Conservation (phyloP, 2,797 vertebrate genomes). For the Apogon talboti region DNA sequence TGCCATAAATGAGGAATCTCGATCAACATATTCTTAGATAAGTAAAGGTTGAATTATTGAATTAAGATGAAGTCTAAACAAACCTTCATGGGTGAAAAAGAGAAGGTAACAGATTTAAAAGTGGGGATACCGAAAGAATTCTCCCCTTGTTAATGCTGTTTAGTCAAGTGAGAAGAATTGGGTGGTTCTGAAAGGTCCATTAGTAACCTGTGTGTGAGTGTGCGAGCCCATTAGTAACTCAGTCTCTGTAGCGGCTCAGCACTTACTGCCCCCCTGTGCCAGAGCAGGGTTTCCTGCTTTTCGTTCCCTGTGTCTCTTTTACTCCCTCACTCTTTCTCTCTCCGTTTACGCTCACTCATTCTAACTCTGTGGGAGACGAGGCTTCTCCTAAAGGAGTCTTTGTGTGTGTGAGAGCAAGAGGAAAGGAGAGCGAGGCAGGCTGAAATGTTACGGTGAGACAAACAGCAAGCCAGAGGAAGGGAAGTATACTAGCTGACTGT, state of each 20-base stretch:
- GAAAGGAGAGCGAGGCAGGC: slow-evolving; percentile 45
- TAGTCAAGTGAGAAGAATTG: slow-evolving; percentile 59
- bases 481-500: slow-evolving; percentile 71
- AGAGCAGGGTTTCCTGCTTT: slow-evolving; percentile 73
- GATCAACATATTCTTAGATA: too few species aligned
- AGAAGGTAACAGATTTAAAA: slow-evolving; percentile 13
- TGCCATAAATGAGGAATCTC: too few species aligned
- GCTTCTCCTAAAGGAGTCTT: slow-evolving; percentile 78
- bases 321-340: slow-evolving; percentile 51
- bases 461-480: slow-evolving; percentile 47
- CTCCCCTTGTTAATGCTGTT: slow-evolving; percentile 44
- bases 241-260: slow-evolving; percentile 63
- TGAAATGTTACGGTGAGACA: slow-evolving; percentile 58
- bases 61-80: not conserved
- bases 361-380: slow-evolving; percentile 74
- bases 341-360: slow-evolving; percentile 56
- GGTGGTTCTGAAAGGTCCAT: slow-evolving; percentile 73
- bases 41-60: too few species aligned
- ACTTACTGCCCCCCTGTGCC: slow-evolving; percentile 72
- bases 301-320: slow-evolving; percentile 29
- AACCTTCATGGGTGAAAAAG: not conserved
- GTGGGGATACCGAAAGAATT: slow-evolving; percentile 21
- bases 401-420: slow-evolving; percentile 62
- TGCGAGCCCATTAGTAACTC: slow-evolving; percentile 77
- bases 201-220: slow-evolving; percentile 65